Evolutionary conservation across 2,113 vertebrate genomes (phyloP), one percentile per base, ranked within the genome.

Genomic region (Sigmodon hispidus): DNA sequence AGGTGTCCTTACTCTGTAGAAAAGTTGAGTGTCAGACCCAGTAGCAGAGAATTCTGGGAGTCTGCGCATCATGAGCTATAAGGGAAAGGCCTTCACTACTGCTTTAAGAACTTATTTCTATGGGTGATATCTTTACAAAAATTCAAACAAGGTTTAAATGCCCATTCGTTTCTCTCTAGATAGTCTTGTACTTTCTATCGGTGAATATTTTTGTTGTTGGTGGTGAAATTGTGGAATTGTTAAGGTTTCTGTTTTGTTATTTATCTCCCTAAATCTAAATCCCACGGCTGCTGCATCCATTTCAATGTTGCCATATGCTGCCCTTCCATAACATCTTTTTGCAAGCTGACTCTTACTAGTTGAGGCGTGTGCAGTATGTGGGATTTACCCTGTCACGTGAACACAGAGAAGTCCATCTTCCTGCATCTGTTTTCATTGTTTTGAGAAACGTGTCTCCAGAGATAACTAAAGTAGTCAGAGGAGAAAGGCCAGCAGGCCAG

Each of bases 281-380:
- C n/a, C n/a, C n/a, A n/a, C n/a, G n/a, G 52, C 40, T 5, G 21
- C 22, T 17, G 31, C 10, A 16, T n/a, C 43, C 21, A 24, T 43
- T 36, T 36, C 12, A 21, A 16, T 11, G 67, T 40, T 57, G 10
- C 81, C 15, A 3, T 36, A 24, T 36, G n/a, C 69, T 40, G 1
- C 7, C 21, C 31, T n/a, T 0, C 45, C n/a, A 0, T 0, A 26
- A 9, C 22, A 17, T 10, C 57, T 3, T 43, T 65, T 52, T 34
- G 19, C 40, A 63, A 1, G 11, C 69, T 17, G 0, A 43, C 76
- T 63, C 55, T 7, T 67, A 29, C 19, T 48, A 3, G 0, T 7
- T 21, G 57, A 73, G 29, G 21, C 2, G 0, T 13, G 11, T 40
- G 1, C 9, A 2, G 36, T 19, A 52, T 4, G 10, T 24, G 22